Conservation (phyloP, 2,888 invertebrate genomes). For the Taenaris catops region DNA sequence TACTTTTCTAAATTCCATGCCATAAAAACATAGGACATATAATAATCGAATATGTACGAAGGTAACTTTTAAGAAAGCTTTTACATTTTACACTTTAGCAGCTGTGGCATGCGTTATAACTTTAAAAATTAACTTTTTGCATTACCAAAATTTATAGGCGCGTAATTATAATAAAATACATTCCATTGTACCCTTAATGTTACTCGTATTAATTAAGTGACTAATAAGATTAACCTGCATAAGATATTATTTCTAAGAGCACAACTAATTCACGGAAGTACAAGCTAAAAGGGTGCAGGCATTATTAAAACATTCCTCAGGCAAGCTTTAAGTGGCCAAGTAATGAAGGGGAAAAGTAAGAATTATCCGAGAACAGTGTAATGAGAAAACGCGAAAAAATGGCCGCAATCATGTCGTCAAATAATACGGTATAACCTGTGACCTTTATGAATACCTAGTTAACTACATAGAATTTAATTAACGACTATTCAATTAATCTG, state of each 20-base stretch:
- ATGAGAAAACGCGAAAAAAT: slow-evolving; percentile 28
- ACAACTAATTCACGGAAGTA: slow-evolving; percentile 32
- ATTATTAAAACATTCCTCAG: slow-evolving; percentile 38
- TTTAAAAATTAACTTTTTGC: too few species aligned
- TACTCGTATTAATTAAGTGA: too few species aligned
- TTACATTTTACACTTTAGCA: too few species aligned
- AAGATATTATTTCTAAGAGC: slow-evolving; percentile 35
- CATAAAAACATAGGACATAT: too few species aligned
- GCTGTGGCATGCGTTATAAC: too few species aligned
- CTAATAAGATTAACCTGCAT: too few species aligned
- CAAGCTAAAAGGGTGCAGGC: slow-evolving; percentile 29
- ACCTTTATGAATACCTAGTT: slow-evolving; percentile 21
- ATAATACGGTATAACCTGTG: slow-evolving; percentile 17
- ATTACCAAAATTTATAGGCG: too few species aligned
- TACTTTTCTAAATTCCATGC: too few species aligned
- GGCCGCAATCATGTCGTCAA: slow-evolving; percentile 14
- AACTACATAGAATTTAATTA: slow-evolving; percentile 18
- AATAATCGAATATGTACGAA: too few species aligned
- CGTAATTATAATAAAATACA: too few species aligned
- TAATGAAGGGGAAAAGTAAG: slow-evolving; percentile 31
- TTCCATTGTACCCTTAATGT: too few species aligned
- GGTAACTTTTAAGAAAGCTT: too few species aligned
- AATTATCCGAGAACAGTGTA: slow-evolving; percentile 24
- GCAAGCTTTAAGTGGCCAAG: slow-evolving; percentile 35
- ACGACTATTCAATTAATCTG: slow-evolving; percentile 2